Base-by-base conservation (phyloP, 2,888 invertebrate species). In the Cephus spinipes region DNA sequence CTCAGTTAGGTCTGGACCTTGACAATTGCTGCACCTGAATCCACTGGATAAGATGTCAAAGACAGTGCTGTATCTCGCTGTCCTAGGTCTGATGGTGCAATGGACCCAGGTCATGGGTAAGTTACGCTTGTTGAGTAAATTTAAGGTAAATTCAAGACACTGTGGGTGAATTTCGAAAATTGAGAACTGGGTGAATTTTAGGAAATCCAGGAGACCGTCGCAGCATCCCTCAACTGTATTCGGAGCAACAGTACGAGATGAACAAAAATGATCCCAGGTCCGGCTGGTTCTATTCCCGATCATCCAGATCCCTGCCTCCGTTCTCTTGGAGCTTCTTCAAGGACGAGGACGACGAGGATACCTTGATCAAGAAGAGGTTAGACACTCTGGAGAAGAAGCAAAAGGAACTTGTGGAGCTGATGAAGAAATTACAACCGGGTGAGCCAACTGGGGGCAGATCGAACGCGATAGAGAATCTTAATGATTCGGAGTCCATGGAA, bases 301-400 rank as follows among this genome's bases (percentile, higher is more conserved):
- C 79, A 31, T 75, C 76, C 9, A 84, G 82, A 83, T 71, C 79
- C 0, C 33, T 84, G 1, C 80, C 83, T 11, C 74, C 79, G 11
- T 69, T 83, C 32, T 69, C 83, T 11, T 73, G 31, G 71, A 69
- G 36, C 40, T 31, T 55, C 1, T 75, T 75, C 33, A 35, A 73
- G 4, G 55, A 55, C 23, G 55, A 55, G 55, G 55, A 55, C 1
- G 74, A 79, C 23, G 79, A 80, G 15, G 71, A 77, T 1, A 11
- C n/a, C 23, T 40, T n/a, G 30, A 23, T 83, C 34, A 73, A 75
- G 15, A 76, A 68, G 35, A 77, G 83, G 73, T 73, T 86, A 11
- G 68, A 74, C 1, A 76, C 36, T 3, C 74, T 87, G 68, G 85
- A 87, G 71, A 77, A 75, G 11, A 79, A 79, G 3, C 84, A 85